Percentiles rank a stretch among this genome's conserved stretches.
phyloP scores from a whole-genome alignment of 2,888 invertebrate species.

The Zelleria hepariella region DNA sequence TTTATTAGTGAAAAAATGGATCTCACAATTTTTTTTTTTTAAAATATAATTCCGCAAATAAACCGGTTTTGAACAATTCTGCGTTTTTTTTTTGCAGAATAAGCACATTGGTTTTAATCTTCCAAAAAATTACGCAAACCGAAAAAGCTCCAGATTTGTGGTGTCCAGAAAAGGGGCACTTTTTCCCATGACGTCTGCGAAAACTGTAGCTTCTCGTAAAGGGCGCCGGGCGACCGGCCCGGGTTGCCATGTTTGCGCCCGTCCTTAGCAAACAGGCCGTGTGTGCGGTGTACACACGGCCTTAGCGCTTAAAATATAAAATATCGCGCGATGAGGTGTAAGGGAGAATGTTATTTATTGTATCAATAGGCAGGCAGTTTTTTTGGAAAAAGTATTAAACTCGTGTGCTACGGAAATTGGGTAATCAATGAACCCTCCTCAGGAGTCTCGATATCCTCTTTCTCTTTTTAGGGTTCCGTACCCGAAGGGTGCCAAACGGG shows the following conservation, averaged over 20 bases:
- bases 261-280: slow-evolving; percentile 28
- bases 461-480: too few species aligned
- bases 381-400: background rate
- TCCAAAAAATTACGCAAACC: background rate
- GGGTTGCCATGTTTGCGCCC: slow-evolving; percentile 27
- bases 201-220: background rate
- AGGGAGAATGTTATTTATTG: background rate
- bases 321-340: slow-evolving; percentile 5
- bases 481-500: too few species aligned
- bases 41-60: too few species aligned
- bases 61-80: too few species aligned
- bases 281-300: slow-evolving; percentile 24
- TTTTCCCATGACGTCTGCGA: background rate
- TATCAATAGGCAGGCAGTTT: background rate
- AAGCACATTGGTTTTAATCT: background rate
- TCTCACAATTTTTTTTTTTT: too few species aligned
- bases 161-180: background rate
- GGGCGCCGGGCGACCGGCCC: slow-evolving; percentile 8
- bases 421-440: too few species aligned
- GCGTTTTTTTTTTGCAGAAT: too few species aligned
- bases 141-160: background rate
- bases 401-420: background rate
- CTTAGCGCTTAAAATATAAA: slow-evolving; percentile 19
- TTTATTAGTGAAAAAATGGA: too few species aligned
- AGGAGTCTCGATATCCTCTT: too few species aligned